Base-by-base conservation (phyloP, 2,797 vertebrate species). In the Columba guinea region DNA sequence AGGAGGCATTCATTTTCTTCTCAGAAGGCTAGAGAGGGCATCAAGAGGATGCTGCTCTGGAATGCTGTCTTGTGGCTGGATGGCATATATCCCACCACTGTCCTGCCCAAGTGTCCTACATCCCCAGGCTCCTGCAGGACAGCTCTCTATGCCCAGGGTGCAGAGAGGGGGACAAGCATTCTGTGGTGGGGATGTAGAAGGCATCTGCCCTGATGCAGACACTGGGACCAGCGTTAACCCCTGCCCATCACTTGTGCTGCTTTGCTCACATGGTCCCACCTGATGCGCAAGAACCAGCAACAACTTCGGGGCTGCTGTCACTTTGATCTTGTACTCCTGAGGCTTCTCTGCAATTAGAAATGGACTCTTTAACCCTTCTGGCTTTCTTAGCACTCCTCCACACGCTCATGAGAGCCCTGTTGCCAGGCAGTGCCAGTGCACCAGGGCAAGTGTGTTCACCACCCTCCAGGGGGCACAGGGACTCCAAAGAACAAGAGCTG, bases 241-340 rank as follows among this genome's bases (percentile, higher is more conserved):
- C 7, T 55, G 55, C 22, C 16, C 22, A 3, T 5, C 2, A 35
- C 21, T 28, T 35, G 24, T 19, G 30, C 59, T 37, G 30, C 59
- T 56, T 52, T 32, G 60, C 37, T 64, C 49, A 19, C 0, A 0
- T 1, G 2, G 7, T 63, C 51, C 37, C 4, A 0, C 51, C 23
- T 16, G 5, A 15, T 62, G 20, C 1, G 2, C 41, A 39, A 41
- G 24, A 41, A 28, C 49, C 17, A 56, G 8, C 10, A 20, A 44
- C 41, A 7, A 0, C 35, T 20, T 37, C 58, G 62, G 55, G 17
- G 82, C n/a, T 69, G 44, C 34, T 64, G 55, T 8, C 14, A 10
- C n/a, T 46, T 74, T 30, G 28, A 2, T 17, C 32, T 23, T 16
- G 1, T 6, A 15, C 48, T 83, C 16, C 51, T 27, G 9, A 53